Conservation (phyloP, 2,888 invertebrate genomes). For the Nasonovia ribisnigri region DNA sequence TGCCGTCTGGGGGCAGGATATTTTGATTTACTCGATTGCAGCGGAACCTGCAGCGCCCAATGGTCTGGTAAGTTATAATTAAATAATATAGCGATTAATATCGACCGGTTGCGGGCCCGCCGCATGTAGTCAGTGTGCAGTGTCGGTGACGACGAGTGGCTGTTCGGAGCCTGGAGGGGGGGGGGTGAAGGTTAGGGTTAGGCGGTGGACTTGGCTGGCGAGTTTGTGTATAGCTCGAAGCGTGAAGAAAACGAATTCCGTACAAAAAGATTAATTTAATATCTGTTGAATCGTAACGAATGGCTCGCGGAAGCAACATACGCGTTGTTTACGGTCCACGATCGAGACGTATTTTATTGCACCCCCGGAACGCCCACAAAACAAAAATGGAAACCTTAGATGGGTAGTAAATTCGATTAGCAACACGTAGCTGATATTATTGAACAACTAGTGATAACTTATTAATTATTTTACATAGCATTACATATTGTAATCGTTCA, state of each 20-base stretch:
- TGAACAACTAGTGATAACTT: not conserved
- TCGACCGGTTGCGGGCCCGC: not conserved
- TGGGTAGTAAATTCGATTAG: not conserved
- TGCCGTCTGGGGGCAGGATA: not conserved
- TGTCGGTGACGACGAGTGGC: not conserved
- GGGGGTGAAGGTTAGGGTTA: not conserved
- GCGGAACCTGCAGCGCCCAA: not conserved
- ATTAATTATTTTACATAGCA: not conserved
- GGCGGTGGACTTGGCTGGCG: not conserved
- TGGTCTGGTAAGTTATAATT: conserved; percentile 45
- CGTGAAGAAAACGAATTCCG: not conserved
- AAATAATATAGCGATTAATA: conserved; percentile 23
- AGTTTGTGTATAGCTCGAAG: not conserved
- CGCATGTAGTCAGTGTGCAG: too few species aligned
- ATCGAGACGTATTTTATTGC: not conserved
- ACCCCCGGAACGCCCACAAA: not conserved
- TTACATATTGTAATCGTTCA: not conserved
- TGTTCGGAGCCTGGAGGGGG: not conserved
- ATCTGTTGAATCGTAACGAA: not conserved
- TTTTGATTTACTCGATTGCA: conserved; percentile 38
- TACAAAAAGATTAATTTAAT: not conserved
- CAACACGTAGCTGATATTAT: not conserved
- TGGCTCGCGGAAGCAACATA: not conserved
- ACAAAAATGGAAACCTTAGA: not conserved
- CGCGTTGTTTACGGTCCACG: not conserved